A percentile compares a stretch with the other conserved stretches of the same genome.
Evolutionary conservation across 2,113 vertebrate species (phyloP).

Genomic region (Indicator indicator): DNA sequence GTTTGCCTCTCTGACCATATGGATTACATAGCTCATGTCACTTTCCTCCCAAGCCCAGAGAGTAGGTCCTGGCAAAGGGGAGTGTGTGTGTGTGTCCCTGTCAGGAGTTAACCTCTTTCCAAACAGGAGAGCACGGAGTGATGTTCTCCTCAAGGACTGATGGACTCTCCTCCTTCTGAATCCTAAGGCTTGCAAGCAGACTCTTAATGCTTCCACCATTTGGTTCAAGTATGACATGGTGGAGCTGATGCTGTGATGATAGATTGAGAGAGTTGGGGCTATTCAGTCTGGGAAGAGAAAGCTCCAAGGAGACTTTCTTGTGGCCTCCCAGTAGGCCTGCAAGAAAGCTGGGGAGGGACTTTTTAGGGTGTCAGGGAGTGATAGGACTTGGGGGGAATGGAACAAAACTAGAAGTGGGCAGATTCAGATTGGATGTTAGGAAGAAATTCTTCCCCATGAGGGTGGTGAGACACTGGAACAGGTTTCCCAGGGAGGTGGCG

Average conservation of each 20-base stretch:
- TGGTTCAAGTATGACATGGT: neutral
- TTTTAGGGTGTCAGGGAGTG: too few relatives aligned
- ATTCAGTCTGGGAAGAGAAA: too few relatives aligned
- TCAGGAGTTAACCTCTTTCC: neutral
- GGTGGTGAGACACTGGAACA: too few relatives aligned
- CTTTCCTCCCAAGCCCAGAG: neutral
- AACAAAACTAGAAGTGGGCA: too few relatives aligned
- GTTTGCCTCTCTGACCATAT: neutral
- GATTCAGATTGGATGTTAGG: too few relatives aligned
- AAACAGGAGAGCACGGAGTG: neutral
- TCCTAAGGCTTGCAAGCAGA: neutral
- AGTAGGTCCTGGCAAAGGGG: neutral
- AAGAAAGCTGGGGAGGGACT: too few relatives aligned
- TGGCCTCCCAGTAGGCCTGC: too few relatives aligned
- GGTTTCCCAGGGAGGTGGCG: too few relatives aligned
- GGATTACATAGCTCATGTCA: neutral
- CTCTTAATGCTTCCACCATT: neutral
- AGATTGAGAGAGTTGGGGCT: too few relatives aligned
- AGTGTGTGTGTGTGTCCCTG: accelerated
- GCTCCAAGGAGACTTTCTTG: too few relatives aligned
- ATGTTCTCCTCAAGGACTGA: neutral
- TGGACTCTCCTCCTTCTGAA: neutral
- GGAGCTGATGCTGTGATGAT: neutral
- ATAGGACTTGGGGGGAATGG: too few relatives aligned
- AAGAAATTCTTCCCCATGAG: too few relatives aligned